Base-by-base conservation (phyloP, 1,140 invertebrate species). In the Daktulosphaira vitifoliae region DNA sequence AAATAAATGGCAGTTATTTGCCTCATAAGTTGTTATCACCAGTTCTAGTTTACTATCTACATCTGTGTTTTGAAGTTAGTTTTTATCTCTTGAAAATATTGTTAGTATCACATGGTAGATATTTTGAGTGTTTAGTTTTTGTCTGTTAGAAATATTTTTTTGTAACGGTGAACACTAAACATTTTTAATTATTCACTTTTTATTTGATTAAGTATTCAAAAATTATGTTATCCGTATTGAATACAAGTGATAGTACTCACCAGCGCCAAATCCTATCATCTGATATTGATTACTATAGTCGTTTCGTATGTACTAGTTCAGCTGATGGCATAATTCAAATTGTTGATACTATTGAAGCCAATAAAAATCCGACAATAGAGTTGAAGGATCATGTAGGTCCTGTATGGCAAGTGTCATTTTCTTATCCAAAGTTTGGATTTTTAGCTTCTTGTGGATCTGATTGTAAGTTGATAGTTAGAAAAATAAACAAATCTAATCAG, bases 221-320 rank as follows among this genome's bases (percentile, higher is more conserved):
- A 33, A 33, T 33, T 6, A 89, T 90, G 93, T 90, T 96, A 52
- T 88, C 89, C 53, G 82, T 96, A 44, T 78, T 96, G 67, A 91
- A 92, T 76, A 91, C 93, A 38, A 88, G 98, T 26, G 94, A 98
- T 76, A 98, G 94, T 11, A 89, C 88, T 64, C 96, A 99, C 78
- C 93, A 98, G 75, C 96, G 98, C 74, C 96, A 98, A 89, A 93
- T 99, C 70, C 96, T 99, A 77, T 96, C 99, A 82, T 96, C 96
- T 1, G 92, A 97, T 76, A 84, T 99, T 76, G 96, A 99, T 79
- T 99, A 94, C 76, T 98, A 97, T 76, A 96, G 96, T n/a, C 83
- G 92, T 54, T 82, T 88, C 70, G 78, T 99, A 71, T 96, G 96
- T 4, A 99, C 97, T 39, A 98, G 96, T 79, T 99, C 96, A 0